phyloP scores from a whole-genome alignment of 2,113 vertebrate genomes.

The Gadus macrocephalus region DNA sequence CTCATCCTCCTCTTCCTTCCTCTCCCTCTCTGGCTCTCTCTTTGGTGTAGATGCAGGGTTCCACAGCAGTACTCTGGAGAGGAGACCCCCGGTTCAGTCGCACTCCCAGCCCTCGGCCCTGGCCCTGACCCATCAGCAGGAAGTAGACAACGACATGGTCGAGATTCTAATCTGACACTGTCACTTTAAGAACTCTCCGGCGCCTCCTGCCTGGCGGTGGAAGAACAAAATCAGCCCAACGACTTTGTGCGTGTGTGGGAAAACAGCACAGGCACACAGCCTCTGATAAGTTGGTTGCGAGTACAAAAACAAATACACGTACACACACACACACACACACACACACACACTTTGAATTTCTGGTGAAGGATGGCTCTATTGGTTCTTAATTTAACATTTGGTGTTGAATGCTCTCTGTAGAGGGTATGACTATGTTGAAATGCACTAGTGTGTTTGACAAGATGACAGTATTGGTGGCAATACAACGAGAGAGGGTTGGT shows the following conservation, averaged over 20 bases:
- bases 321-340: neutral
- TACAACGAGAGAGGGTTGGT: too few relatives aligned
- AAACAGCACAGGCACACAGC: neutral
- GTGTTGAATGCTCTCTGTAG: slow-evolving; percentile 6
- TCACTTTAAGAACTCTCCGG: too few relatives aligned
- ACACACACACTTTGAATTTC: neutral
- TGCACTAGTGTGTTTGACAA: slow-evolving; percentile 35
- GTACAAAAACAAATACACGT: neutral
- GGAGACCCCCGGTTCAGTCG: slow-evolving; percentile 58
- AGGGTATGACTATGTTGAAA: slow-evolving; percentile 31
- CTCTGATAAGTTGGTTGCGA: neutral
- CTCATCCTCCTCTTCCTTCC: neutral
- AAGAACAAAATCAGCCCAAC: too few relatives aligned
- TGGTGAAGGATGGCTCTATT: slow-evolving; percentile 51
- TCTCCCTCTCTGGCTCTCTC: neutral
- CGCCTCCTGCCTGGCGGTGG: too few relatives aligned
- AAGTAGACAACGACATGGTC: slow-evolving; percentile 74
- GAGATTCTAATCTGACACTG: slow-evolving; percentile 75
- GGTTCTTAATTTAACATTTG: neutral
- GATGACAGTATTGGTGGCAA: neutral
- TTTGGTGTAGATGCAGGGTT: slow-evolving; percentile 62
- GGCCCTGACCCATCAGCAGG: slow-evolving; percentile 48
- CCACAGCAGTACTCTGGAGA: slow-evolving; percentile 72
- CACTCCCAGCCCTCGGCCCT: slow-evolving; percentile 39
- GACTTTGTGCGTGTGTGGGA: neutral